Evolutionary conservation across 2,888 invertebrate species (phyloP).

Genomic region (Acanthacorydalis orientalis): DNA sequence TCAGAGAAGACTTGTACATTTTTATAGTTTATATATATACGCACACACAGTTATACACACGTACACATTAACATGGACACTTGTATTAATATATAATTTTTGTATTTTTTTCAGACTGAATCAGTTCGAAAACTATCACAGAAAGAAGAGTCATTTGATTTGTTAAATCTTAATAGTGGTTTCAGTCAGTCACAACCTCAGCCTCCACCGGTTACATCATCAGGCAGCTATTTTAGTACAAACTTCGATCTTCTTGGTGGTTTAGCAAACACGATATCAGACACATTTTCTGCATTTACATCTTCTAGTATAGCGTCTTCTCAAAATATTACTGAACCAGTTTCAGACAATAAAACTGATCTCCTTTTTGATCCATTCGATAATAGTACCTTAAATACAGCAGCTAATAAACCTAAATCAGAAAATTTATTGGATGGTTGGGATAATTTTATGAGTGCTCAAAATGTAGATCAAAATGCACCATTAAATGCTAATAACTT

Average conservation of each 20-base stretch:
- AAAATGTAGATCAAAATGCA: neutral
- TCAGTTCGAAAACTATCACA: neutral
- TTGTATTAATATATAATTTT: too few relatives aligned
- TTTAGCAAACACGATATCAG: constrained; percentile 18
- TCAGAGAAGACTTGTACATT: too few relatives aligned
- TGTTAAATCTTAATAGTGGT: constrained; percentile 30
- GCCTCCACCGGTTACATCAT: constrained; percentile 8
- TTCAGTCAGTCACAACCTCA: constrained; percentile 5
- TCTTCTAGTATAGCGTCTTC: neutral
- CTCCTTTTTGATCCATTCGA: constrained; percentile 47
- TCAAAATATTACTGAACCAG: neutral
- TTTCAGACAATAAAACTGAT: constrained; percentile 1
- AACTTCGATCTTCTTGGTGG: constrained; percentile 40
- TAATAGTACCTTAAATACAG: constrained; percentile 26
- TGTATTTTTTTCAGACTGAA: neutral
- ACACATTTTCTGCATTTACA: constrained; percentile 3
- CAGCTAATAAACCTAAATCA: constrained; percentile 17
- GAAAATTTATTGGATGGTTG: constrained; percentile 22
- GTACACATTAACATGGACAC: too few relatives aligned
- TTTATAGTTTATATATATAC: too few relatives aligned
- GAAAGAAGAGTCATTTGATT: constrained; percentile 37
- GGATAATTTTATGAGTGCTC: constrained; percentile 9
- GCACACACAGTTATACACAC: too few relatives aligned
- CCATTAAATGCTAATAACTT: neutral
- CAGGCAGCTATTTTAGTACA: constrained; percentile 19